Evolutionary conservation across 2,113 vertebrate species (phyloP), one percentile per base, ranked within the genome.

Genomic region (Callipepla squamata): DNA sequence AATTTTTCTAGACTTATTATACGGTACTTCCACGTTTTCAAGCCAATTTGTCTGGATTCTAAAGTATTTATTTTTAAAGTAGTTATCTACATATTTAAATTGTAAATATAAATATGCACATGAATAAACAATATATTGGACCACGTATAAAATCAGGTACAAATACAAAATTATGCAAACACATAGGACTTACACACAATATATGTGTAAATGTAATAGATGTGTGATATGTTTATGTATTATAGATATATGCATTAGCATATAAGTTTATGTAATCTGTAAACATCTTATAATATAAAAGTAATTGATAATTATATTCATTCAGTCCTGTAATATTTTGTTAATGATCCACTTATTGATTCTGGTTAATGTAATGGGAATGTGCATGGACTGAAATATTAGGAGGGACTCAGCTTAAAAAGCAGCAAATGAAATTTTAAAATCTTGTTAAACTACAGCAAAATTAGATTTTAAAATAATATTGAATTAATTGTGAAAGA

Each of bases 341-440:
- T 63, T 48, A 63, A 50, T 26, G 22, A 38, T n/a, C 47, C 25
- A 1, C n/a, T 67, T 1, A 20, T 30, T 65, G 0, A 1, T 59
- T 47, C 40, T 59, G 8, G 4, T 13, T 55, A 44, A 73, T 50
- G 4, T 16, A 32, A 50, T 26, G 6, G 62, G 34, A 42, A 36
- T 28, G 6, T 42, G 34, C 44, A 32, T 34, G 20, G 18, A 36
- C 7, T 72, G 28, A 42, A 5, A 67, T 22, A n/a, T 85, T 58
- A n/a, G 36, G 9, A 55, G 5, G 58, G 8, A 1, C 12, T 81
- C 6, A 73, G 11, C 4, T 80, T 72, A 51, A 16, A 73, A 73
- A 62, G 10, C 7, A 58, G 7, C 14, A 68, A 3, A 22, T 20
- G 38, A 58, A 72, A 87, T 84, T 42, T 62, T 26, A 40, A 40